Base-by-base conservation (phyloP, 2,797 vertebrate species). In the Philypnodon macrostomus region DNA sequence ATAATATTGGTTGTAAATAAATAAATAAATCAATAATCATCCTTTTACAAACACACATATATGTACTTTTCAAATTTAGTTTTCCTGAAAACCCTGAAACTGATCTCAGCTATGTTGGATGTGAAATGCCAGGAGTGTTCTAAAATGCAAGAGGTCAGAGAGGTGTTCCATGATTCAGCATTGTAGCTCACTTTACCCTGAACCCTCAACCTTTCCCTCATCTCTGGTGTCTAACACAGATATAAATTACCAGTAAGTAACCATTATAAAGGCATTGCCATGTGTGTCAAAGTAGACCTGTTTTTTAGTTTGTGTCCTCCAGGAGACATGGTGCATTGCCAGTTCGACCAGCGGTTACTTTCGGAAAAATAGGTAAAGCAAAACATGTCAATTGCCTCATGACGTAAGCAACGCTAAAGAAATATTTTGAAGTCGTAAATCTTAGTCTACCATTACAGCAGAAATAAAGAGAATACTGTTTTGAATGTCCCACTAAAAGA, bases 401-500 rank as follows among this genome's bases (percentile, higher is more conserved):
- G 39, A 73, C 42, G 73, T 74, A 49, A 54, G 58, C 65, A 73
- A 71, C 54, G 56, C 53, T 68, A 51, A 51, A 59, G 44, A 74
- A 67, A 70, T 79, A 64, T 79, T 70, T 83, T 37, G 15, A 54
- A 47, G 58, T 59, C 16, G 24, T 85, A 77, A 84, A 87, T 85
- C 69, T 48, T 39, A 10, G 16, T 24, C 54, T 48, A 53, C 56
- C 66, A 38, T 68, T 49, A n/a, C 49, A 19, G 37, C 67, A 63
- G 62, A 50, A 64, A 69, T 38, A 63, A 77, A 77, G 63, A 70
- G 75, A 87, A 85, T 83, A 88, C 72, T 80, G 72, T 84, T 74
- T 63, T 61, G 71, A 66, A 37, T 2, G 34, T 36, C 5, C 23
- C 69, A 53, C 66, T 61, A 64, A 71, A 73, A 44, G 15, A 70